Conservation (phyloP, 2,113 vertebrate species). For the Cinclus mexicanus region DNA sequence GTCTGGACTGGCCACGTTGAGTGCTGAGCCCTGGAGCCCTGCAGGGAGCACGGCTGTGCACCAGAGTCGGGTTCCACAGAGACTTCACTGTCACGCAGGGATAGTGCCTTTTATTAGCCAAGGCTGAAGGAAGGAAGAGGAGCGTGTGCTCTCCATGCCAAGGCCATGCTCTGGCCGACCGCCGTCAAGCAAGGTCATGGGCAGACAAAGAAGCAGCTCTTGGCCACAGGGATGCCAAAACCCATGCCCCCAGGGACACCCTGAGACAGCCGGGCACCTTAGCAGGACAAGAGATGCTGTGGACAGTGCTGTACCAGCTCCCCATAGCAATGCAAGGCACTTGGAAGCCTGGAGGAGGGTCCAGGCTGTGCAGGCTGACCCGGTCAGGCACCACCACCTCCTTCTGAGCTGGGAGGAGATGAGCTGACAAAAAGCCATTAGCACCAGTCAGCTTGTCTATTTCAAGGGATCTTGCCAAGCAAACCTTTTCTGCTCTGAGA, state of each 20-base stretch:
- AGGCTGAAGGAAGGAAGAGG: constrained; percentile 50
- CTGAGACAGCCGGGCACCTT: not conserved
- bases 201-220: not conserved
- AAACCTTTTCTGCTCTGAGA: not conserved
- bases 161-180: not conserved
- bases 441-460: fast-evolving
- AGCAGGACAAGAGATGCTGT: not conserved
- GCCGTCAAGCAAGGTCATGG: not conserved
- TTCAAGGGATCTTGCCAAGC: not conserved
- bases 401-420: not conserved
- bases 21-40: not conserved
- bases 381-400: not conserved
- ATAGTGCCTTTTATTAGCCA: not conserved
- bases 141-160: not conserved
- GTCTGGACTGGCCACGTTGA: fast-evolving
- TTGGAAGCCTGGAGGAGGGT: not conserved
- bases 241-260: not conserved
- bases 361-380: not conserved
- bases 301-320: not conserved
- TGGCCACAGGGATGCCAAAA: not conserved
- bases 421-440: not conserved
- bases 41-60: fast-evolving
- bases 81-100: not conserved
- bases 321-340: fast-evolving
- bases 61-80: fast-evolving